phyloP scores from a whole-genome alignment of 2,797 vertebrate species.

The Myripristis jacobus region DNA sequence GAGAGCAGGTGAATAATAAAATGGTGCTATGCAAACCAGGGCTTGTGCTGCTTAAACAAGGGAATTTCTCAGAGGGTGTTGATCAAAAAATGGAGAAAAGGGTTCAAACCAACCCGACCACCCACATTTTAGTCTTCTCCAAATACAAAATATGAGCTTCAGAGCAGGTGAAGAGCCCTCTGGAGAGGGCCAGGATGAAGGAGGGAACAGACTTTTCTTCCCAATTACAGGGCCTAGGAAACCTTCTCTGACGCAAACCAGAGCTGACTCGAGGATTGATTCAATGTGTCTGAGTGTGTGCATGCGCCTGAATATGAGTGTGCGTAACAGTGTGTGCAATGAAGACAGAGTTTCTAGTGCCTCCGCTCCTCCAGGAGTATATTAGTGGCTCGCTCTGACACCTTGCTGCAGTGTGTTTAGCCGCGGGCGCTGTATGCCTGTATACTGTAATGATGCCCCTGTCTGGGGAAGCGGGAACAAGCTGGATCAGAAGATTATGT shows the following conservation, averaged over 20 bases:
- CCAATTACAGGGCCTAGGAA: slow-evolving; percentile 62
- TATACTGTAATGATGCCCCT: slow-evolving; percentile 66
- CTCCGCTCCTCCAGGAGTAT: slow-evolving; percentile 57
- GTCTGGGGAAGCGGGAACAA: slow-evolving; percentile 55
- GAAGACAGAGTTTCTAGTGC: slow-evolving; percentile 32
- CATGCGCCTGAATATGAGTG: slow-evolving; percentile 45
- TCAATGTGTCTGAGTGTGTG: slow-evolving; percentile 20
- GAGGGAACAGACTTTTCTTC: slow-evolving; percentile 51
- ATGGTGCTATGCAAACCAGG: slow-evolving; percentile 34
- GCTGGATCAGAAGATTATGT: slow-evolving; percentile 68
- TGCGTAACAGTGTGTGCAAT: slow-evolving; percentile 47
- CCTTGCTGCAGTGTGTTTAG: slow-evolving; percentile 54
- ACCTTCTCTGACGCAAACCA: slow-evolving; percentile 63
- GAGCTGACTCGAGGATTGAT: slow-evolving; percentile 64
- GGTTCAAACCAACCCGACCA: slow-evolving; percentile 27
- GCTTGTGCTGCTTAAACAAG: slow-evolving; percentile 37
- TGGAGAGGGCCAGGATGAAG: slow-evolving; percentile 55
- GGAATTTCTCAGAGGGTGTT: not conserved
- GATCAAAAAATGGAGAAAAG: slow-evolving; percentile 26
- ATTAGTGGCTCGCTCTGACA: slow-evolving; percentile 63
- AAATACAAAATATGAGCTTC: slow-evolving; percentile 14
- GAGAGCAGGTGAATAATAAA: slow-evolving; percentile 33
- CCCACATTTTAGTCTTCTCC: slow-evolving; percentile 41
- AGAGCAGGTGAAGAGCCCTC: slow-evolving; percentile 50
- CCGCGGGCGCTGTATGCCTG: slow-evolving; percentile 43